Conservation (phyloP, 92 coral and sea anemone genomes). For the Zoanthus sociatus region DNA sequence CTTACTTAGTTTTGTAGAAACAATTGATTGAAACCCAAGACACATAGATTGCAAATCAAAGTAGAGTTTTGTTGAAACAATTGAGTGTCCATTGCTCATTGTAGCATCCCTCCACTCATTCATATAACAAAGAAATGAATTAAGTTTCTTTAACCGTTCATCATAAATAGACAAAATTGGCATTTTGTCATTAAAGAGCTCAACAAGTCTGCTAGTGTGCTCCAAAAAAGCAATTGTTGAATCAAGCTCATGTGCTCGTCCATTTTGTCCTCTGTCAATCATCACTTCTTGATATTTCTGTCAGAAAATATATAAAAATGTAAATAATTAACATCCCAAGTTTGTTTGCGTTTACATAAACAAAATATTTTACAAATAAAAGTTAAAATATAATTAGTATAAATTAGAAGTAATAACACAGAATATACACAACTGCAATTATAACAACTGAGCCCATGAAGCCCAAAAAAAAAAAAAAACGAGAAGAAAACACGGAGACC, state of each 20-base stretch:
- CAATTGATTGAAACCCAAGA: constrained; percentile 28
- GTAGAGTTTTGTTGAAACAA: constrained; percentile 53
- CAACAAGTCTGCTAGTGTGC: constrained; percentile 44
- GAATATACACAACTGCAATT: no score
- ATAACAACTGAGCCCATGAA: no score
- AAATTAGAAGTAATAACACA: no score
- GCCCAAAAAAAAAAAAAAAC: no score
- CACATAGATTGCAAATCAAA: constrained; percentile 60
- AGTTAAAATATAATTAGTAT: no score
- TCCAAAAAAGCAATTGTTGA: constrained; percentile 4
- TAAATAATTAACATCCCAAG: no score
- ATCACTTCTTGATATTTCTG: constrained; percentile 42
- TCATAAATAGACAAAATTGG: constrained; percentile 38
- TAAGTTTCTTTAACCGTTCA: constrained; percentile 20
- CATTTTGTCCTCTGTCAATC: neutral
- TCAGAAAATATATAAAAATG: neutral
- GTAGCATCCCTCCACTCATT: constrained; percentile 11
- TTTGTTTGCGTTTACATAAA: no score
- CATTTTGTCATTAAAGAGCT: constrained; percentile 56
- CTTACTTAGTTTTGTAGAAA: constrained; percentile 34
- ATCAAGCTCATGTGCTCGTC: constrained; percentile 4
- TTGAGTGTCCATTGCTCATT: neutral
- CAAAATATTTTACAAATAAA: no score
- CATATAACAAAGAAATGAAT: constrained; percentile 30
- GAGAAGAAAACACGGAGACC: no score